Conservation (phyloP, 2,888 invertebrate genomes). For the Drosophila pseudotalamancana region DNA sequence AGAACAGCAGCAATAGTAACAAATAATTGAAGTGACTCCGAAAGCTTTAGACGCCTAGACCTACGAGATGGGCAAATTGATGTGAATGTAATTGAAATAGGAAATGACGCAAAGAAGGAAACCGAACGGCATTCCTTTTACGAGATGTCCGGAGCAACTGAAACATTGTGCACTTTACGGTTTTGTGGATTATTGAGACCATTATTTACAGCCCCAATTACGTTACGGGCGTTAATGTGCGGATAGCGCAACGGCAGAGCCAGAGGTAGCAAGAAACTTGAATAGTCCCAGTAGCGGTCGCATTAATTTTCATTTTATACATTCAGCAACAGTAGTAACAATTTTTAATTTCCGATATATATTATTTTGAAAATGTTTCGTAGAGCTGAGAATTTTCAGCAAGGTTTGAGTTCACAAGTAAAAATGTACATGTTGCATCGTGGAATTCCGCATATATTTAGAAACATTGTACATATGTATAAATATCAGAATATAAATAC, state of each 20-base stretch:
- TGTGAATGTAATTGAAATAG: conserved; percentile 10
- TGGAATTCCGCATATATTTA: too few species aligned
- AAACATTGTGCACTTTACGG: conserved; percentile 56
- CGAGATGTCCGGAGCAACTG: conserved; percentile 18
- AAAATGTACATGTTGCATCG: too few species aligned
- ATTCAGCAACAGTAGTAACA: conserved; percentile 41
- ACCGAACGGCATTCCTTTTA: not conserved
- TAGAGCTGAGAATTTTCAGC: too few species aligned
- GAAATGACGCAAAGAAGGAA: conserved; percentile 7
- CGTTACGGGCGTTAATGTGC: conserved; percentile 78
- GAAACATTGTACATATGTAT: too few species aligned
- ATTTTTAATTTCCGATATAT: conserved; percentile 49
- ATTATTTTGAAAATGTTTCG: conserved; percentile 10
- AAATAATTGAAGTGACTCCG: conserved; percentile 58
- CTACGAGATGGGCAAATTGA: conserved; percentile 23
- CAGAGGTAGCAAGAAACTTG: conserved; percentile 7
- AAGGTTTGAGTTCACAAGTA: too few species aligned
- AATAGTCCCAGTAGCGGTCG: conserved; percentile 35
- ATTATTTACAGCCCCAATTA: conserved; percentile 81
- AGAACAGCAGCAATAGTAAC: conserved; percentile 16
- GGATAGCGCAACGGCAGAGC: conserved; percentile 47
- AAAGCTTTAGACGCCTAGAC: conserved; percentile 59
- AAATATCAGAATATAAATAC: too few species aligned
- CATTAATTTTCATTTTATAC: conserved; percentile 61
- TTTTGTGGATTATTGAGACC: conserved; percentile 75